phyloP scores from a whole-genome alignment of 2,888 invertebrate genomes.

The Acrobasis repandana region DNA sequence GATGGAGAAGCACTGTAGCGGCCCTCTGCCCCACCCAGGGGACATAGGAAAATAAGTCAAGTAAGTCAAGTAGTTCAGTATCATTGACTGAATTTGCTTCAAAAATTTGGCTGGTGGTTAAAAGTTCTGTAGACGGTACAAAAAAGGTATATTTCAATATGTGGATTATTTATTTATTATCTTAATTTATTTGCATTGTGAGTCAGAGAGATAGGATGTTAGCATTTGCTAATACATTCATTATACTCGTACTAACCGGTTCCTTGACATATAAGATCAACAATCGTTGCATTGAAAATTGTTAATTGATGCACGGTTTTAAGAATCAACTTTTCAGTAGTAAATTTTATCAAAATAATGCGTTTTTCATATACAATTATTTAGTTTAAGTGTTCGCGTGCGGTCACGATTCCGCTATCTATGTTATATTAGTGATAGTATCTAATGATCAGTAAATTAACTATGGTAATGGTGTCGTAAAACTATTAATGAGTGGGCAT shows the following conservation, averaged over 20 bases:
- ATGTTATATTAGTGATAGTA: not conserved
- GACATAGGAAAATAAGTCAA: too few species aligned
- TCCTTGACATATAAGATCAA: slow-evolving; percentile 2
- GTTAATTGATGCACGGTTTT: not conserved
- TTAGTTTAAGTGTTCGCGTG: slow-evolving; percentile 3
- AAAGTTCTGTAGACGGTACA: too few species aligned
- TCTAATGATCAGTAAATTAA: slow-evolving; percentile 4
- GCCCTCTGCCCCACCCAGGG: too few species aligned
- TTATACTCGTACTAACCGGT: not conserved
- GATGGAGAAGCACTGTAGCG: too few species aligned
- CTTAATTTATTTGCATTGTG: not conserved
- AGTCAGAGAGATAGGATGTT: not conserved
- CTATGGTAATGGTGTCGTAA: slow-evolving; percentile 16
- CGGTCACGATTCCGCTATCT: slow-evolving; percentile 8
- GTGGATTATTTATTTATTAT: too few species aligned
- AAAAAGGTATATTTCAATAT: too few species aligned
- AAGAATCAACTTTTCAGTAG: slow-evolving; percentile 12
- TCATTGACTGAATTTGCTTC: too few species aligned
- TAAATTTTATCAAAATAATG: slow-evolving; percentile 2
- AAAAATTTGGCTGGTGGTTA: too few species aligned
- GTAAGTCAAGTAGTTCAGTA: too few species aligned
- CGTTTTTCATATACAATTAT: not conserved
- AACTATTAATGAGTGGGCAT: slow-evolving; percentile 14
- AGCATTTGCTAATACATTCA: not conserved
- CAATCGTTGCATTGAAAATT: slow-evolving; percentile 4